These are phyloP conservation scores for Pyralis farinalis DNA, from an alignment of 2,888 invertebrate species.

Conservation along the genomic window DNA sequence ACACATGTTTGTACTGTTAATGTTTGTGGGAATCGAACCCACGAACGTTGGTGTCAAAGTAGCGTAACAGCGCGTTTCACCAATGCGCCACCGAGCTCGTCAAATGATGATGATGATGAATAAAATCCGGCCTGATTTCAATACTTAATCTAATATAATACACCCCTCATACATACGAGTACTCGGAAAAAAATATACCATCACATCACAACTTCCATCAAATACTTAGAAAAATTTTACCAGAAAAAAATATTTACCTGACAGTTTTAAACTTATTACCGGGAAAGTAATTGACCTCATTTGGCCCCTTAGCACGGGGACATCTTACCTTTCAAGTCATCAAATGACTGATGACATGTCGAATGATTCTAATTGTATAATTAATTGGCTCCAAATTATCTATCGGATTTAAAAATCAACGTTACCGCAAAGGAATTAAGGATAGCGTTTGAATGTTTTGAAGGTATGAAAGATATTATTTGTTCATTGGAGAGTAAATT, in stretches of 20 bases:
- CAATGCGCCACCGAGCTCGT: too few relatives aligned
- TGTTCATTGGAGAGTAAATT: not conserved
- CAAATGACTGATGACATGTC: conserved; percentile 46
- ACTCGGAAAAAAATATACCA: too few relatives aligned
- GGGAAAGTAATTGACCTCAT: conserved; percentile 1
- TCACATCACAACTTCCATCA: not conserved
- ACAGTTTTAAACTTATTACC: not conserved
- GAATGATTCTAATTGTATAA: conserved; percentile 46
- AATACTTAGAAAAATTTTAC: not conserved
- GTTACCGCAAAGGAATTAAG: not conserved
- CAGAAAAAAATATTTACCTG: not conserved
- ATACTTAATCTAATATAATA: too few relatives aligned
- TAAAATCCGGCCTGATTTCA: too few relatives aligned
- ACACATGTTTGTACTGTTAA: too few relatives aligned
- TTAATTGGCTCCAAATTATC: conserved; percentile 30
- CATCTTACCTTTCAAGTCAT: conserved; percentile 12
- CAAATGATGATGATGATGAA: too few relatives aligned
- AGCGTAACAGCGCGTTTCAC: too few relatives aligned
- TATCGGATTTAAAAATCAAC: conserved; percentile 1
- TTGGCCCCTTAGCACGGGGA: not conserved
- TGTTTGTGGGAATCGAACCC: too few relatives aligned
- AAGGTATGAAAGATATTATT: not conserved
- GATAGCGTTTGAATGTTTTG: not conserved
- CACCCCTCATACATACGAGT: too few relatives aligned
- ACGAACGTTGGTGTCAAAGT: too few relatives aligned